Percentiles rank a stretch among this genome's conserved stretches.
Conservation (phyloP, 2,797 vertebrate genomes). For the Thunnus albacares region DNA sequence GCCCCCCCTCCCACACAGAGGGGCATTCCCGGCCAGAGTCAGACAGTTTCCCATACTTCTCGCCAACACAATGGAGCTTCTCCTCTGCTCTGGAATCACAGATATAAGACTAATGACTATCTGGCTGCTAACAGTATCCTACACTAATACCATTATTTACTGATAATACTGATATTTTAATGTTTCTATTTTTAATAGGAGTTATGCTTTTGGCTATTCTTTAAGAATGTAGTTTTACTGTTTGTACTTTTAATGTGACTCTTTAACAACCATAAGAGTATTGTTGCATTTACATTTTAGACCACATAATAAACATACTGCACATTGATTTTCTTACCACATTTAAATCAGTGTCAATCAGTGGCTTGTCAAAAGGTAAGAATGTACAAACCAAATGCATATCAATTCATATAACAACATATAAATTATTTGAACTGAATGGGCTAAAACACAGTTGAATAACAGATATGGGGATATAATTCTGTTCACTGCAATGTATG, state of each 20-base stretch:
- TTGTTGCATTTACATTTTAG: background rate
- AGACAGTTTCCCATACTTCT: slow-evolving; percentile 81
- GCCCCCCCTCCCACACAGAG: slow-evolving; percentile 51
- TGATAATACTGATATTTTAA: background rate
- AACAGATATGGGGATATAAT: background rate
- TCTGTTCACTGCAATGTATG: background rate
- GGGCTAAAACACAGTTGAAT: background rate
- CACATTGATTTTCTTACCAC: background rate
- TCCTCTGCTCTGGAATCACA: slow-evolving; percentile 84
- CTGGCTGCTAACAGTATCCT: background rate
- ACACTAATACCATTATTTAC: background rate
- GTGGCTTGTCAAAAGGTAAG: too few relatives aligned
- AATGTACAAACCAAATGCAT: too few relatives aligned
- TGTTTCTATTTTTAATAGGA: slow-evolving; percentile 1
- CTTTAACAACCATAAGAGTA: background rate
- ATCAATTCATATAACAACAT: too few relatives aligned
- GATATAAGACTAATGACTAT: slow-evolving; percentile 67
- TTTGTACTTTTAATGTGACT: background rate
- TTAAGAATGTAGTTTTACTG: background rate
- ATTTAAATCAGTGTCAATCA: background rate
- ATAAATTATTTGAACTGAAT: background rate
- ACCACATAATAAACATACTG: background rate
- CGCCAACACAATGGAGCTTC: slow-evolving; percentile 84
- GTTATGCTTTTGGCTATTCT: background rate
- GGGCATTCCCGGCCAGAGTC: slow-evolving; percentile 68